These are phyloP conservation scores for Rhopalosiphum padi DNA, from an alignment of 1,140 invertebrate genomes.

Conservation along the genomic window DNA sequence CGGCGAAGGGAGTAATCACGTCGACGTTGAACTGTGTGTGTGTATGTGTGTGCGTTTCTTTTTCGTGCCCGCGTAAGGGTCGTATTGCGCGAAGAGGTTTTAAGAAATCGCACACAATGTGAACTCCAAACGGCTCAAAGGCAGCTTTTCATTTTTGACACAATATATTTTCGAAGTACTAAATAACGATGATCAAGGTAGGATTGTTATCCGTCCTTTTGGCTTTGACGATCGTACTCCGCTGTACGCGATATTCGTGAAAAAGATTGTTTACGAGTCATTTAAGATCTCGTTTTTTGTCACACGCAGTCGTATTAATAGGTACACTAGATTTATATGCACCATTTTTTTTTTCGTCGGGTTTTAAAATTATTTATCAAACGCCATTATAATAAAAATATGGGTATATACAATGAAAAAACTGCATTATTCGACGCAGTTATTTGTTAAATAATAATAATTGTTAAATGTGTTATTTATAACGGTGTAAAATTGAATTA, in stretches of 20 bases:
- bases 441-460: background rate
- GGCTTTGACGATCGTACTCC: background rate
- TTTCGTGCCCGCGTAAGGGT: background rate
- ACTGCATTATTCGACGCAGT: no score
- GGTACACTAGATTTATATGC: background rate
- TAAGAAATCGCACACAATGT: background rate
- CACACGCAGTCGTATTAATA: background rate
- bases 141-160: background rate
- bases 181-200: background rate
- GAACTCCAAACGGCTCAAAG: background rate
- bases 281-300: background rate
- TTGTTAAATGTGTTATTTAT: background rate
- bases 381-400: background rate
- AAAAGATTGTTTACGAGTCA: background rate
- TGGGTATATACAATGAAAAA: no score
- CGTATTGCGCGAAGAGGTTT: background rate
- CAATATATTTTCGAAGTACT: background rate
- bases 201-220: background rate
- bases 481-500: background rate
- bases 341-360: background rate
- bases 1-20: background rate
- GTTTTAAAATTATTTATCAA: background rate
- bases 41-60: background rate
- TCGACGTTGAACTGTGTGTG: background rate
- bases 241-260: background rate